A percentile compares a stretch with the other conserved stretches of the same genome.
phyloP scores from a whole-genome alignment of 2,797 vertebrate genomes.

The Pantherophis vulpinus region DNA sequence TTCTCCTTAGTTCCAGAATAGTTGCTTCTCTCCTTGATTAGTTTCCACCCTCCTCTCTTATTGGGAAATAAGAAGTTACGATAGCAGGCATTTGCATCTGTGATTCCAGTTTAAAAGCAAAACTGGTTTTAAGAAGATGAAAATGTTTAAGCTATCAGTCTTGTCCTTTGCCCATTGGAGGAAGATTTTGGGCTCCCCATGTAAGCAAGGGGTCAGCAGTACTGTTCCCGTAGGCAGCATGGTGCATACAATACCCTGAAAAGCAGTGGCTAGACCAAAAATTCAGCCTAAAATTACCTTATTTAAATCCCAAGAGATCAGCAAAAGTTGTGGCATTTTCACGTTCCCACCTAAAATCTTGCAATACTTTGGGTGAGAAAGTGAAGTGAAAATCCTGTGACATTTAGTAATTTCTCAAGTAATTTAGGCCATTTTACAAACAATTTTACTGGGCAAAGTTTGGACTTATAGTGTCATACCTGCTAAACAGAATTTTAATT shows the following conservation, averaged over 20 bases:
- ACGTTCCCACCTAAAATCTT: neutral
- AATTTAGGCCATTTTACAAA: neutral
- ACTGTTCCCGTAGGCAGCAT: neutral
- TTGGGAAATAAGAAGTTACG: neutral
- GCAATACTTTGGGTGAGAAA: neutral
- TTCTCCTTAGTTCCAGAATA: neutral
- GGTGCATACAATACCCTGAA: neutral
- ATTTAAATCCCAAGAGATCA: neutral
- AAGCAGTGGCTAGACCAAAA: neutral
- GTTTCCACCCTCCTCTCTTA: neutral
- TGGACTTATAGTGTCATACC: neutral
- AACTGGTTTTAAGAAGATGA: neutral
- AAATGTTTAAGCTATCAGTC: neutral
- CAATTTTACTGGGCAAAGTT: neutral
- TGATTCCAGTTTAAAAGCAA: neutral
- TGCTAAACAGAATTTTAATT: neutral
- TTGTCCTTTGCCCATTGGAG: neutral
- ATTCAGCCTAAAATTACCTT: neutral
- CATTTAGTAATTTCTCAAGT: neutral
- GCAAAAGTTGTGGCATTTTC: neutral
- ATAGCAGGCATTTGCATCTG: neutral
- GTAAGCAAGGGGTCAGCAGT: neutral
- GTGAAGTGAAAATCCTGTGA: neutral
- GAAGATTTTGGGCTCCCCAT: neutral
- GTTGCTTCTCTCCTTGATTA: neutral